Percentiles rank a stretch among this genome's conserved stretches.
phyloP scores from a whole-genome alignment of 2,113 vertebrate genomes.

The Pica pica region DNA sequence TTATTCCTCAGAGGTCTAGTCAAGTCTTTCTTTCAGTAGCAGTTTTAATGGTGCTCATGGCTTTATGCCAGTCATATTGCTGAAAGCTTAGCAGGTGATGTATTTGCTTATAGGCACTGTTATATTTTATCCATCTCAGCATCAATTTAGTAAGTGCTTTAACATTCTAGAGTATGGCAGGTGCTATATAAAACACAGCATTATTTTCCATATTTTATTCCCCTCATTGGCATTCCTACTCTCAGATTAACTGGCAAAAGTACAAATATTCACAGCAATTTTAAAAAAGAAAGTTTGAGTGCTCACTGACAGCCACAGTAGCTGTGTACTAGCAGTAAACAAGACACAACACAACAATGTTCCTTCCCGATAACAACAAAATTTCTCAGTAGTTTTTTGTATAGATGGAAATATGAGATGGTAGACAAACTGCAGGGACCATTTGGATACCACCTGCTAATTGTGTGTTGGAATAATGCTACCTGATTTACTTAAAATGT shows the following conservation, averaged over 20 bases:
- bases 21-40: not conserved
- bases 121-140: slow-evolving; percentile 21
- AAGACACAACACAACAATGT: not conserved
- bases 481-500: not conserved
- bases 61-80: not conserved
- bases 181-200: slow-evolving; percentile 31
- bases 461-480: accelerated
- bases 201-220: slow-evolving; percentile 46
- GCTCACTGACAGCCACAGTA: not conserved
- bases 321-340: not conserved
- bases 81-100: slow-evolving; percentile 15
- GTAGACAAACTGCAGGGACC: not conserved
- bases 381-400: not conserved
- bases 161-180: not conserved
- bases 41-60: not conserved
- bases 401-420: not conserved
- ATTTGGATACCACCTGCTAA: not conserved
- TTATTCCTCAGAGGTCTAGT: not conserved
- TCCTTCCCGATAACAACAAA: not conserved
- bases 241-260: slow-evolving; percentile 11
- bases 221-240: not conserved
- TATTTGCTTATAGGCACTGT: slow-evolving; percentile 9
- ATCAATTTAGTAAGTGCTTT: slow-evolving; percentile 23
- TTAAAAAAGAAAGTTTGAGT: not conserved
- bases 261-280: slow-evolving; percentile 11